Evolutionary conservation across 2,888 invertebrate species (phyloP), one percentile per base, ranked within the genome.

Genomic region (Poecilobothrus nobilitatus): DNA sequence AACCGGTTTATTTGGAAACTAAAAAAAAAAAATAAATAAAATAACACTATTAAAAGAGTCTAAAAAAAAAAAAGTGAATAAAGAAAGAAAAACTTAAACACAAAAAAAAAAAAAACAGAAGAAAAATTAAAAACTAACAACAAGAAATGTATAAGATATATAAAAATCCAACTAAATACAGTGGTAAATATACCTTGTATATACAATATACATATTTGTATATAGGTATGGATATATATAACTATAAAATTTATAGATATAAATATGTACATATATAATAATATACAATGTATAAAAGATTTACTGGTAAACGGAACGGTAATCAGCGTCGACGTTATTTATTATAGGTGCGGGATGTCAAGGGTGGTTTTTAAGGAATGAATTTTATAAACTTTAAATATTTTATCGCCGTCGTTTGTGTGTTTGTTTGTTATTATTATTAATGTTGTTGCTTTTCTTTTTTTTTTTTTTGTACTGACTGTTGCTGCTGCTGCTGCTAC

Each of bases 1-100:
- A 53, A 53, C 53, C 53, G 53, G 53, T 53, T 53, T 53, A 53
- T 53, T 53, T 53, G 53, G 53, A 53, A 53, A 53, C 53, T 53
- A 53, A 53, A 53, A 53, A 53, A 53, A 53, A 53, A 18, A 53
- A 15, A 18, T 4, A 18, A 18, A 53, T 18, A 53, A 53, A 15
- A 18, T 18, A 18, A 53, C 2, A 53, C 6, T 53, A 53, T 18
- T 53, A 18, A 53, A 53, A 53, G 18, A 18, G 27, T 53, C 15
- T 6, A 53, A 53, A 37, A 37, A 37, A 37, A 37, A 10, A 37
- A 53, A 18, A 53, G 53, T 53, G 53, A 53, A 53, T 53, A 53
- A 53, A 53, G 53, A 53, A 53, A 53, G 53, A 53, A 53, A 44
- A 41, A 9, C 9, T 41, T 27, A 27, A 41, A 15, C 9, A 15